Conservation (phyloP, 2,888 invertebrate genomes). For the Standfussiana lucernea region DNA sequence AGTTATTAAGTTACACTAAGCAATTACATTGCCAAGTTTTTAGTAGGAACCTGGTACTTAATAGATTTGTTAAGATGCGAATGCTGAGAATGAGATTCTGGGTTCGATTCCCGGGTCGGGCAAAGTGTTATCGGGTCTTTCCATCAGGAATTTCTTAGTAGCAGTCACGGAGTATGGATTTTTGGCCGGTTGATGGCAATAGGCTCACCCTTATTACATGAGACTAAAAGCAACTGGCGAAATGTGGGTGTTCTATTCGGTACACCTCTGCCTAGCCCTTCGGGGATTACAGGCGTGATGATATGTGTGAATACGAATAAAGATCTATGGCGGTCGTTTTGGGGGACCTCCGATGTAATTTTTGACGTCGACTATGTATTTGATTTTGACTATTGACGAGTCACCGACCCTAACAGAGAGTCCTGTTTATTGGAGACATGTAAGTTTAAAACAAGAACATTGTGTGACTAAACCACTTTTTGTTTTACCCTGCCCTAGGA, state of each 20-base stretch:
- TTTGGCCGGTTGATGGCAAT: background rate
- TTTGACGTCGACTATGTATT: background rate
- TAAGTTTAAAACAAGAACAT: too few species aligned
- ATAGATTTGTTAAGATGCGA: conserved; percentile 3
- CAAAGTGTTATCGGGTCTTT: background rate
- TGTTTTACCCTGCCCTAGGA: too few species aligned
- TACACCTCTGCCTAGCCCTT: background rate
- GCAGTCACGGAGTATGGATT: background rate
- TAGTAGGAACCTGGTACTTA: background rate
- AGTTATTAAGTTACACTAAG: conserved; percentile 35
- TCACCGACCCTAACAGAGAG: too few species aligned
- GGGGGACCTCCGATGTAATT: too few species aligned
- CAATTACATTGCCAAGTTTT: background rate
- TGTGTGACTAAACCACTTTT: too few species aligned
- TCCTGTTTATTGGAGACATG: too few species aligned
- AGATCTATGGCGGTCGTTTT: too few species aligned
- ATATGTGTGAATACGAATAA: background rate
- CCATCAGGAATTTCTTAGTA: too few species aligned
- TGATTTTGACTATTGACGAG: background rate
- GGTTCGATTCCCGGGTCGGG: background rate
- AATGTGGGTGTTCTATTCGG: background rate
- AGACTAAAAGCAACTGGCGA: background rate
- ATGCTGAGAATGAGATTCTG: too few species aligned
- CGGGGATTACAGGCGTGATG: background rate
- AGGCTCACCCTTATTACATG: background rate